Evolutionary conservation across 2,888 invertebrate genomes (phyloP).

Genomic region (Amphipoea lucens): DNA sequence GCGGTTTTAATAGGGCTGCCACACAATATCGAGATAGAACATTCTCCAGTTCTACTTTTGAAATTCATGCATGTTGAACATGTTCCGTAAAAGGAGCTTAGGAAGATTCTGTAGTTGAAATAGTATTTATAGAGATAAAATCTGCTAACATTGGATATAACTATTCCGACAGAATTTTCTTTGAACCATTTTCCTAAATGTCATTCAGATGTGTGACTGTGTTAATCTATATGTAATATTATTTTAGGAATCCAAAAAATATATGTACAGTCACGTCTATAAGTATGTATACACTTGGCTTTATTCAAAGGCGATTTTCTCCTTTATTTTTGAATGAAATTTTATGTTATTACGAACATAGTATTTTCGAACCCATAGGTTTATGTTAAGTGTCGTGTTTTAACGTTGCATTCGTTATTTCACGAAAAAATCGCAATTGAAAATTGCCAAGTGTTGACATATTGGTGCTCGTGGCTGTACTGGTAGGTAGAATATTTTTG

Average conservation of each 20-base stretch:
- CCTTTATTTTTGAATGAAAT: no score
- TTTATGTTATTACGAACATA: no score
- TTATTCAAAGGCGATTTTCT: no score
- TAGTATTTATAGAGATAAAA: conserved; percentile 25
- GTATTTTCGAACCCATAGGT: no score
- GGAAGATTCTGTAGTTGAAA: not conserved
- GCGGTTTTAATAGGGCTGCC: conserved; percentile 61
- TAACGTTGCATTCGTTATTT: no score
- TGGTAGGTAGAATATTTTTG: not conserved
- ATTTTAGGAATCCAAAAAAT: not conserved
- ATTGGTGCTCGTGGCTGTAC: not conserved
- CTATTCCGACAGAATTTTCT: conserved; percentile 13
- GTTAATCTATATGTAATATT: conserved; percentile 17
- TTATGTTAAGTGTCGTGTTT: no score
- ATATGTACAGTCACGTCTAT: no score
- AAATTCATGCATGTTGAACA: conserved; percentile 44
- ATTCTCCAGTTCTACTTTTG: conserved; percentile 10
- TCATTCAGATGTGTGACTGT: not conserved
- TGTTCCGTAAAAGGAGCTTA: conserved; percentile 16
- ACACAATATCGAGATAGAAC: conserved; percentile 34
- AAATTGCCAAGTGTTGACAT: no score
- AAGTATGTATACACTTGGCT: no score
- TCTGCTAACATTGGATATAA: conserved; percentile 24
- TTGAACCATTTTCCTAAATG: conserved; percentile 19
- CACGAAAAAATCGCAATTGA: no score